Percentiles rank a stretch among this genome's conserved stretches.
phyloP scores from a whole-genome alignment of 2,888 invertebrate species.

The Acronicta aceris region DNA sequence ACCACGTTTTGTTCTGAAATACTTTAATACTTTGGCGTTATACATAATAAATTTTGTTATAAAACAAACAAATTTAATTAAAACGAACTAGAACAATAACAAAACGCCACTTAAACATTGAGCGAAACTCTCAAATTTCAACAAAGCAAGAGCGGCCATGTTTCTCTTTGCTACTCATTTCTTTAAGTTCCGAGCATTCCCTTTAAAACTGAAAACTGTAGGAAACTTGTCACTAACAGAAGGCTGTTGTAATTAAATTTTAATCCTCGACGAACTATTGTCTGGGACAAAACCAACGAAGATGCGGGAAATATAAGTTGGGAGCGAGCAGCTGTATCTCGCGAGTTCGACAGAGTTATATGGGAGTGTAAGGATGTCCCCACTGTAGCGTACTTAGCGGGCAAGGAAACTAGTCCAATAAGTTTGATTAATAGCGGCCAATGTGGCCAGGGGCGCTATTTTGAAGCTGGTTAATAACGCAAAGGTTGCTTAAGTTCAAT shows the following conservation, averaged over 20 bases:
- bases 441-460: too few relatives aligned
- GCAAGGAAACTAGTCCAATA: not conserved
- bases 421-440: too few relatives aligned
- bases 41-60: not conserved
- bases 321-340: conserved; percentile 18
- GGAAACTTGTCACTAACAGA: conserved; percentile 55
- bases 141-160: conserved; percentile 23
- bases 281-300: conserved; percentile 56
- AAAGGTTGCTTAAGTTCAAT: too few relatives aligned
- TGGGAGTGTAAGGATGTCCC: conserved; percentile 2
- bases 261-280: conserved; percentile 63
- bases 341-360: conserved; percentile 33
- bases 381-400: conserved; percentile 6
- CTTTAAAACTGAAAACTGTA: conserved; percentile 48
- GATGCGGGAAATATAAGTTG: conserved; percentile 50
- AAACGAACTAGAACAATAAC: conserved; percentile 21
- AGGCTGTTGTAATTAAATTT: conserved; percentile 66
- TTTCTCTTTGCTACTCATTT: conserved; percentile 50
- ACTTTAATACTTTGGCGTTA: not conserved
- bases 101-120: conserved; percentile 24
- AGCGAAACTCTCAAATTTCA: conserved; percentile 27
- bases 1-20: not conserved
- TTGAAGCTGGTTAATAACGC: too few relatives aligned
- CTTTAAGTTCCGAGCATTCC: conserved; percentile 31
- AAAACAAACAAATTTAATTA: conserved; percentile 24